Percentiles rank a stretch among this genome's conserved stretches.
Evolutionary conservation across 2,113 vertebrate species (phyloP).

Genomic region (Elachura formosa): DNA sequence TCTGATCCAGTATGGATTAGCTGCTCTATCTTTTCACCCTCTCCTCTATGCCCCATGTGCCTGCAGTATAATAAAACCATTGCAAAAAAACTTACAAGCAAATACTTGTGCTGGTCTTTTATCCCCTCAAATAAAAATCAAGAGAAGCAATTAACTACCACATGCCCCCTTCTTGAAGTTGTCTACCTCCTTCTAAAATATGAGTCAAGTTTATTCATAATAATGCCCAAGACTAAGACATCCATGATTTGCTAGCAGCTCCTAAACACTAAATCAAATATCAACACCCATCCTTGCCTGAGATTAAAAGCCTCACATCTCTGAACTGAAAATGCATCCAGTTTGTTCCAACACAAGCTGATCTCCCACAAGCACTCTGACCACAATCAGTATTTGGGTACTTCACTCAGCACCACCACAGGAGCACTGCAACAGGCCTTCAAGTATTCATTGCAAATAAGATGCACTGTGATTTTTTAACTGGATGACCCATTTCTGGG

Average conservation of each 20-base stretch:
- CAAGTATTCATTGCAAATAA: background rate
- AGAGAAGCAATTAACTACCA: background rate
- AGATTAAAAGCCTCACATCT: background rate
- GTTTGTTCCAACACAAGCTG: background rate
- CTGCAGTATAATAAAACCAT: constrained; percentile 30
- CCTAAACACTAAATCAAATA: background rate
- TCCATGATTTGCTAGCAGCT: background rate
- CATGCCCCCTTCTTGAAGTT: background rate
- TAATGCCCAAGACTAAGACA: background rate
- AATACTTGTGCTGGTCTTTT: background rate
- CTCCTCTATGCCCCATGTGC: background rate
- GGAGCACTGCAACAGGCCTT: background rate
- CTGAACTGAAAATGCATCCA: background rate
- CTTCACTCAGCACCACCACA: background rate
- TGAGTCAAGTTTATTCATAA: constrained; percentile 22
- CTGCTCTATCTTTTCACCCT: background rate
- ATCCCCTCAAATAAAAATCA: background rate
- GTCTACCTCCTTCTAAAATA: background rate
- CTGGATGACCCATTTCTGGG: background rate
- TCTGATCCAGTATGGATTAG: constrained; percentile 9
- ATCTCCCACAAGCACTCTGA: background rate
- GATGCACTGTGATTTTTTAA: background rate
- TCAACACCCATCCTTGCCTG: background rate
- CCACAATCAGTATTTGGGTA: background rate
- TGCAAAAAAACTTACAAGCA: constrained; percentile 17